A percentile compares a stretch with the other conserved stretches of the same genome.
Conservation (phyloP, 2,888 invertebrate genomes). For the Drosophila yooni region DNA sequence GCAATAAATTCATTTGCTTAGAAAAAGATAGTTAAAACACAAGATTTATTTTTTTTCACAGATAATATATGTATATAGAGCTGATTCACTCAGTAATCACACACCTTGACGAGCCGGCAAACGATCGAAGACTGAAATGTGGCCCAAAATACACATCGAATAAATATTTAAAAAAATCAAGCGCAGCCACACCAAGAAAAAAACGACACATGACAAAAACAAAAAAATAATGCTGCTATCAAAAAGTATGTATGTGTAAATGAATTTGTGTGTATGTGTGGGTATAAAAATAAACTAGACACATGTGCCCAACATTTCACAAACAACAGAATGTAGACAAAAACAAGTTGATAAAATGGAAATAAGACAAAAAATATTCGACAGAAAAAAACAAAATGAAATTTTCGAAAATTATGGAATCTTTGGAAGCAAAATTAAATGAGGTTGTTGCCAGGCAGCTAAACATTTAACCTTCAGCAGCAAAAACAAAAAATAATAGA, state of each 20-base stretch:
- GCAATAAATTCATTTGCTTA: conserved; percentile 13
- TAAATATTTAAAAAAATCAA: conserved; percentile 42
- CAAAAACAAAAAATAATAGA: not conserved
- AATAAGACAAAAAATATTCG: conserved; percentile 6
- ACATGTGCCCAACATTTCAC: conserved; percentile 47
- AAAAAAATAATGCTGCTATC: conserved; percentile 60
- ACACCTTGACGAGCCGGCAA: conserved; percentile 72
- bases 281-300: conserved; percentile 69
- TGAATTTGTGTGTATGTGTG: conserved; percentile 12
- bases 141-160: conserved; percentile 37
- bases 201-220: conserved; percentile 53
- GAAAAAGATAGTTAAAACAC: not conserved
- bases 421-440: conserved; percentile 15
- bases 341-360: conserved; percentile 67
- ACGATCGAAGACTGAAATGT: conserved; percentile 65
- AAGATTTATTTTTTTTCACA: not conserved
- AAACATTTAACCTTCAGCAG: conserved; percentile 42
- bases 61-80: conserved; percentile 9
- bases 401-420: conserved; percentile 47
- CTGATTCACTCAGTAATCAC: conserved; percentile 36
- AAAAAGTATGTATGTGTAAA: conserved; percentile 26
- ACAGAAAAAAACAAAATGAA: conserved; percentile 15
- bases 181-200: conserved; percentile 5
- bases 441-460: conserved; percentile 41
- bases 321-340: conserved; percentile 20